Evolutionary conservation across 2,888 invertebrate species (phyloP).

Genomic region (Seira sanloemensis): DNA sequence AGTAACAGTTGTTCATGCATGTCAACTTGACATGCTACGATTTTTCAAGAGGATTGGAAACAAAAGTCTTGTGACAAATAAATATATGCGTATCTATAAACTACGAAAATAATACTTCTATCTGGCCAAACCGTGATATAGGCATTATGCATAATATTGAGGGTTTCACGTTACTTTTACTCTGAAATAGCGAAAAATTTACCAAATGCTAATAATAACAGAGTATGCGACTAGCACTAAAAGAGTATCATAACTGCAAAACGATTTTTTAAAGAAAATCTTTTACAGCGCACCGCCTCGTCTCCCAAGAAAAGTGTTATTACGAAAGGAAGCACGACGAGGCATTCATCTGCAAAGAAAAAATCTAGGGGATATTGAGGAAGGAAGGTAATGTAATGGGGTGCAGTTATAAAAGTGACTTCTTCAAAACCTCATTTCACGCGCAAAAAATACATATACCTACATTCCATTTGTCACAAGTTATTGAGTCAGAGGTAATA

Average conservation of each 20-base stretch:
- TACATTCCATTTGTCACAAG: conserved; percentile 52
- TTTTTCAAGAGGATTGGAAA: neutral
- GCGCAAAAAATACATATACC: conserved; percentile 45
- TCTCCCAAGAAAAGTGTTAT: neutral
- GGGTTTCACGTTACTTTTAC: neutral
- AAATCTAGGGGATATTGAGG: neutral
- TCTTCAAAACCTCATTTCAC: conserved; percentile 64
- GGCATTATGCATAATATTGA: too few species aligned
- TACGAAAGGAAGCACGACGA: neutral
- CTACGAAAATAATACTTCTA: neutral
- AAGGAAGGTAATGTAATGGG: conserved; percentile 29
- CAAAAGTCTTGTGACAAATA: neutral
- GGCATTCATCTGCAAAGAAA: conserved; percentile 1
- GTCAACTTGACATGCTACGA: too few species aligned
- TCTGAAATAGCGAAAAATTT: too few species aligned
- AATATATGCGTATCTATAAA: neutral
- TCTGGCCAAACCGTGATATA: neutral
- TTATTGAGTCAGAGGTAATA: conserved; percentile 45
- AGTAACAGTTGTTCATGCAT: neutral
- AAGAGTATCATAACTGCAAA: neutral
- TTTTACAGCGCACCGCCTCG: conserved; percentile 5
- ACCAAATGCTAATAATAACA: too few species aligned
- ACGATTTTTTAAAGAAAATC: neutral
- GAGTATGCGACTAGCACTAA: too few species aligned
- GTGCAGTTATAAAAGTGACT: conserved; percentile 57